phyloP scores from a whole-genome alignment of 2,113 vertebrate genomes.

The Coptodon bakossiorum region DNA sequence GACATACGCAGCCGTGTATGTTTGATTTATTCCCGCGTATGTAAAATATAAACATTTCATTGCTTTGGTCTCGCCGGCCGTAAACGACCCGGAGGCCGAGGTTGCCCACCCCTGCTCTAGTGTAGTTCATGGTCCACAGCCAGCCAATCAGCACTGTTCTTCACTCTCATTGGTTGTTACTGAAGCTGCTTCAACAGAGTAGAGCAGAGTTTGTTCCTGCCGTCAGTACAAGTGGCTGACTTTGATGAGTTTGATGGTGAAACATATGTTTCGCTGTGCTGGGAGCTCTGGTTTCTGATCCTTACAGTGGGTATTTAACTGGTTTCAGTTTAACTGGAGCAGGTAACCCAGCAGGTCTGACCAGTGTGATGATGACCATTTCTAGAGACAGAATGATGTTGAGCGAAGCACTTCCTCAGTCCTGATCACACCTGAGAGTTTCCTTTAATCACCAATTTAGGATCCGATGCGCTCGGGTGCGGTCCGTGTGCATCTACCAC shows the following conservation, averaged over 20 bases:
- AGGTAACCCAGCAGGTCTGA: neutral
- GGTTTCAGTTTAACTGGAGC: neutral
- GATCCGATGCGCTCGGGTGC: neutral
- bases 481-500: neutral
- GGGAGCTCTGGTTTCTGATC: neutral
- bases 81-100: rapidly evolving
- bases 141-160: neutral
- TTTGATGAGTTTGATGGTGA: neutral
- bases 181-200: neutral
- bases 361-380: neutral
- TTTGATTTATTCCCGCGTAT: neutral
- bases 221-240: neutral
- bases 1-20: neutral
- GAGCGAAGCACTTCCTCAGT: neutral
- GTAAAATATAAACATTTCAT: neutral
- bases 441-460: neutral
- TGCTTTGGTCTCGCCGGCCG: neutral
- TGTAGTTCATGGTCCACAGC: rapidly evolving
- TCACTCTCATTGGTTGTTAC: neutral
- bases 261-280: neutral
- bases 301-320: neutral
- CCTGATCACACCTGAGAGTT: neutral
- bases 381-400: neutral
- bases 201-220: neutral
- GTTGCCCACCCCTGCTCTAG: neutral